Conservation (phyloP, 2,797 vertebrate genomes). For the Intellagama lesueurii region DNA sequence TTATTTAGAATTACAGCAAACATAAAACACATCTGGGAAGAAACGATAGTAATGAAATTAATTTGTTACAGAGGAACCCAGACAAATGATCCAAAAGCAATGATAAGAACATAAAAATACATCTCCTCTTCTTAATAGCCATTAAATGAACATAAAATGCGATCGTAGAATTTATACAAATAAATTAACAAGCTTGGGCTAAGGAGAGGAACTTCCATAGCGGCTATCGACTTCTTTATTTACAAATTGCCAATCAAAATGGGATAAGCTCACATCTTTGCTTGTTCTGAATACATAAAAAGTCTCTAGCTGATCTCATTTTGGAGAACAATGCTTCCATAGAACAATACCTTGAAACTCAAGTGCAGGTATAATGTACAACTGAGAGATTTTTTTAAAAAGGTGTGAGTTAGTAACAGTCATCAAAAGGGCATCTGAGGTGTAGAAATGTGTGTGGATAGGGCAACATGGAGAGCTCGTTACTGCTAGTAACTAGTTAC, state of each 20-base stretch:
- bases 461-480: too few relatives aligned
- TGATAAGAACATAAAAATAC: conserved; percentile 56
- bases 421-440: not conserved
- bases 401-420: not conserved
- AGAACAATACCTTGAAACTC: not conserved
- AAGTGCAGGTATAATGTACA: not conserved
- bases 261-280: not conserved
- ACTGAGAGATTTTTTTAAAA: not conserved
- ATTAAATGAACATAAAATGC: conserved; percentile 49
- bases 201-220: conserved; percentile 8
- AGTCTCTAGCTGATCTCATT: not conserved
- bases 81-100: conserved; percentile 33
- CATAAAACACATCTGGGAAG: conserved; percentile 63
- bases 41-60: conserved; percentile 52
- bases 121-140: conserved; percentile 54
- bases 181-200: conserved; percentile 36
- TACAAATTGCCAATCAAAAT: conserved; percentile 23
- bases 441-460: too few relatives aligned
- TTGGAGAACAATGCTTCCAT: not conserved
- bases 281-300: not conserved
- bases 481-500: too few relatives aligned
- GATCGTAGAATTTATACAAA: conserved; percentile 48
- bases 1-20: conserved; percentile 35
- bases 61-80: conserved; percentile 34
- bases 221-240: conserved; percentile 15